These are phyloP conservation scores for Habroteleia sp. DNA, from an alignment of 2,888 invertebrate genomes.

Conservation along the genomic window DNA sequence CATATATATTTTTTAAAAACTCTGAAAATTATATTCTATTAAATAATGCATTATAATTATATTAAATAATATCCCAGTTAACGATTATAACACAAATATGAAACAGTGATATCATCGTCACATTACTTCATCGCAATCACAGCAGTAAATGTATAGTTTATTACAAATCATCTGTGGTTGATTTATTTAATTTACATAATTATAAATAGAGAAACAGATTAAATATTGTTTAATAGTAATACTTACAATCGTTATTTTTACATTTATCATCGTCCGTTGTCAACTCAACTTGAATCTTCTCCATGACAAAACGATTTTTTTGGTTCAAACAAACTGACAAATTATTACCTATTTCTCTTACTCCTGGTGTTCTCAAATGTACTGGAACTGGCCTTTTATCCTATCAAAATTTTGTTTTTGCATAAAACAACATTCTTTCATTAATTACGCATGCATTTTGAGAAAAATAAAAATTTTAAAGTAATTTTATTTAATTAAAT, in stretches of 20 bases:
- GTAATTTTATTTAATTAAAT: background rate
- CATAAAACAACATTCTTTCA: constrained; percentile 16
- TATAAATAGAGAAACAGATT: no score
- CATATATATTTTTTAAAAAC: no score
- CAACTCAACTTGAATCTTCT: constrained; percentile 78
- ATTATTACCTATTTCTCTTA: constrained; percentile 74
- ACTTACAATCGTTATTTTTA: constrained; percentile 74
- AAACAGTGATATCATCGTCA: no score
- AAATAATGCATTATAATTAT: no score
- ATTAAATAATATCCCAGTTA: no score
- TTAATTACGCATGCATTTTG: constrained; percentile 3
- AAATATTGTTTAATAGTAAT: no score
- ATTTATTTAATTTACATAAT: no score
- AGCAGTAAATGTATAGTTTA: no score
- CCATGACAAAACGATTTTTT: constrained; percentile 76
- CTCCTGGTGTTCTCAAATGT: constrained; percentile 67
- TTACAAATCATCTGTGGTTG: no score
- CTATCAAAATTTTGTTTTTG: constrained; percentile 69
- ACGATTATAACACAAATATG: no score
- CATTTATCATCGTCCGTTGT: constrained; percentile 65
- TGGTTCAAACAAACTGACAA: constrained; percentile 77
- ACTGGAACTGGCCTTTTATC: constrained; percentile 72
- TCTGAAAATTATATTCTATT: no score
- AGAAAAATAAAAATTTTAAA: constrained; percentile 6
- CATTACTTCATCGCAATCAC: no score